phyloP scores from a whole-genome alignment of 2,113 vertebrate species.

The Pelecanoides urinatrix region DNA sequence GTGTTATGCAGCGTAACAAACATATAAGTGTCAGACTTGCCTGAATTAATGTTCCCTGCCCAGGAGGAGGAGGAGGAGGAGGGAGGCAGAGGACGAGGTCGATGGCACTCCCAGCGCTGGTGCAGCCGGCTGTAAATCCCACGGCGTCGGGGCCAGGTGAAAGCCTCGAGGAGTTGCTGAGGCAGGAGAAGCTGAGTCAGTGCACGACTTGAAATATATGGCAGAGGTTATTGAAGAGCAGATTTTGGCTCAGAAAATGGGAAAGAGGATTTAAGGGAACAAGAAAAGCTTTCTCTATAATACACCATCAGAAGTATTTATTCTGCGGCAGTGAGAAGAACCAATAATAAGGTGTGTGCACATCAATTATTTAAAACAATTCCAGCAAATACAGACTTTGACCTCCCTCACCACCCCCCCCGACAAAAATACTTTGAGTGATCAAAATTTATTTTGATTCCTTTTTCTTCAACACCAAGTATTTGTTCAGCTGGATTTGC shows the following conservation, averaged over 20 bases:
- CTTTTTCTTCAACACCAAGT: slow-evolving; percentile 6
- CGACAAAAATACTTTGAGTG: slow-evolving; percentile 2
- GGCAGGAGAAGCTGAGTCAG: background rate
- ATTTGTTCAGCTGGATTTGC: background rate
- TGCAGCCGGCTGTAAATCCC: background rate
- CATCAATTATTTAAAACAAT: slow-evolving; percentile 32
- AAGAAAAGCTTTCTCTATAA: background rate
- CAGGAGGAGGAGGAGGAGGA: background rate
- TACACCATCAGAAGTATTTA: slow-evolving; percentile 44
- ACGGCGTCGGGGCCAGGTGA: fast-evolving
- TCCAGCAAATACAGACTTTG: slow-evolving; percentile 35
- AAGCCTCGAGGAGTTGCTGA: background rate
- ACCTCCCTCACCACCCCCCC: background rate
- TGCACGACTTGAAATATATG: background rate
- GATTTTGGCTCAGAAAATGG: background rate
- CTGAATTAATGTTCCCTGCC: background rate
- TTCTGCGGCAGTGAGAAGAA: slow-evolving; percentile 46
- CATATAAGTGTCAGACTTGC: background rate
- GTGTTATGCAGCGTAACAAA: fast-evolving
- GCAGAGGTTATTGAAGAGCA: background rate
- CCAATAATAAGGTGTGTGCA: background rate
- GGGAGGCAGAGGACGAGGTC: background rate
- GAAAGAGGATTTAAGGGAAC: background rate
- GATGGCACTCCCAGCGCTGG: background rate
- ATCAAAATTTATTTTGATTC: slow-evolving; percentile 1